phyloP scores from a whole-genome alignment of 2,888 invertebrate genomes.

The Heliconius aoede region DNA sequence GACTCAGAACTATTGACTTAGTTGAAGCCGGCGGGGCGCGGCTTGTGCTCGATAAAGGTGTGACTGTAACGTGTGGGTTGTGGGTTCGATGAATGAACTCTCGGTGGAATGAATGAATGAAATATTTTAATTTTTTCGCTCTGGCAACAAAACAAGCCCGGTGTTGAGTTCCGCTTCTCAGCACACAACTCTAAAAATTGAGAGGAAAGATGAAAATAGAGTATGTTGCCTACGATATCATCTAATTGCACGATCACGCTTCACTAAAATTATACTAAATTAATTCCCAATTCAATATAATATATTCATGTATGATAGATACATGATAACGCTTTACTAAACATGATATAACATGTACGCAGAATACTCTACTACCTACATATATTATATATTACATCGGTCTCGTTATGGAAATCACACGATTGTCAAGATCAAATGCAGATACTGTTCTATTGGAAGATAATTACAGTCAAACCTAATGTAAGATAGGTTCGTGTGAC shows the following conservation, averaged over 20 bases:
- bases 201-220: too few species aligned
- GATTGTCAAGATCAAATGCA: slow-evolving; percentile 31
- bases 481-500: neutral
- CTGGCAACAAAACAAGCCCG: too few species aligned
- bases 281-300: neutral
- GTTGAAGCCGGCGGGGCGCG: too few species aligned
- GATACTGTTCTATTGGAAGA: slow-evolving; percentile 20
- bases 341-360: slow-evolving; percentile 5
- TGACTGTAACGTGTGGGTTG: too few species aligned
- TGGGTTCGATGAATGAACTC: too few species aligned
- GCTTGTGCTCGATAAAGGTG: too few species aligned
- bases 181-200: too few species aligned
- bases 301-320: neutral
- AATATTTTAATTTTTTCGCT: too few species aligned
- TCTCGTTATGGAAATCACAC: slow-evolving; percentile 31
- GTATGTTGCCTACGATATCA: neutral
- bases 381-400: neutral
- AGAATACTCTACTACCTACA: neutral
- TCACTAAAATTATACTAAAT: neutral
- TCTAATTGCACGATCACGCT: neutral
- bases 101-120: too few species aligned
- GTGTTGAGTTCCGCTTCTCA: too few species aligned
- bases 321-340: neutral
- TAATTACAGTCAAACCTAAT: slow-evolving; percentile 14
- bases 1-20: too few species aligned